A percentile compares a stretch with the other conserved stretches of the same genome.
Evolutionary conservation across 2,113 vertebrate species (phyloP).

Genomic region (Astur gentilis): DNA sequence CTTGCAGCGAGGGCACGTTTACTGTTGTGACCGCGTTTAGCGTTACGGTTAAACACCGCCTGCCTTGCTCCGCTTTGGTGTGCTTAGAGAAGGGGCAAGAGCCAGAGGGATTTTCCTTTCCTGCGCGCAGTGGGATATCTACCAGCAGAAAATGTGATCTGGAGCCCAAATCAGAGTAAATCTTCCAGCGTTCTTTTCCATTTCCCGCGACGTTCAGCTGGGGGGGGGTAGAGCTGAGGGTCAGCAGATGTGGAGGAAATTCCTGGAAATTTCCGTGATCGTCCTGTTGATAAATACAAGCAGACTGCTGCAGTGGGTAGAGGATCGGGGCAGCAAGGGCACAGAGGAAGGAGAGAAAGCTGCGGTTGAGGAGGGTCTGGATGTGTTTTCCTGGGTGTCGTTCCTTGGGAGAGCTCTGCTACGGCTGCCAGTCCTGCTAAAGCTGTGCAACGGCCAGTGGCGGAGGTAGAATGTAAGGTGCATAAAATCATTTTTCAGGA

Average conservation of each 20-base stretch:
- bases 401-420: neutral
- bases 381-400: neutral
- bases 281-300: neutral
- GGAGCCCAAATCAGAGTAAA: neutral
- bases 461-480: neutral
- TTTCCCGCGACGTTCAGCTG: neutral
- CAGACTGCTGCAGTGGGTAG: neutral
- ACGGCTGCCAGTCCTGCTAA: neutral
- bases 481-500: neutral
- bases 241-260: neutral
- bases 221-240: neutral
- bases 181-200: neutral
- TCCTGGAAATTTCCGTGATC: neutral
- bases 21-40: neutral
- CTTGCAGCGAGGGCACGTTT: fast-evolving
- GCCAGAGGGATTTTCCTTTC: neutral
- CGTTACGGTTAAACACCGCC: fast-evolving
- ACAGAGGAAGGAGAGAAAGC: neutral
- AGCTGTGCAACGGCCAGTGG: neutral
- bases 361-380: neutral
- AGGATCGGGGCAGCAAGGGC: neutral
- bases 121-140: neutral
- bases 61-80: neutral
- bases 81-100: neutral
- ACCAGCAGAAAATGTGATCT: neutral